Conservation (phyloP, 2,888 invertebrate genomes). For the Antheraea assamensis region DNA sequence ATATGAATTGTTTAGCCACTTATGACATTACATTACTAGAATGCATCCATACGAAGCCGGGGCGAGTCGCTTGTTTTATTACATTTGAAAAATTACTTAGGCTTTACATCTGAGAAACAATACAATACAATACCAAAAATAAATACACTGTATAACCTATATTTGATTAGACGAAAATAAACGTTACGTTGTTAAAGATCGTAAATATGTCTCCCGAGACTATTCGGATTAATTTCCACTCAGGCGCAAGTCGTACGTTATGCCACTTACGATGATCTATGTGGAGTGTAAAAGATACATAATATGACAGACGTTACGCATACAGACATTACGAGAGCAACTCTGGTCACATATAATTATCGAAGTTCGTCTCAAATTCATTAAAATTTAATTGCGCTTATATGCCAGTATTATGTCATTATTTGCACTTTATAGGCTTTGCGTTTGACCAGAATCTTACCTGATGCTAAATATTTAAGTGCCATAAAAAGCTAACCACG, state of each 20-base stretch:
- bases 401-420: too few relatives aligned
- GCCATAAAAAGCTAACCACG: too few relatives aligned
- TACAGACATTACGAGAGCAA: neutral
- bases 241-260: neutral
- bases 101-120: neutral
- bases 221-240: neutral
- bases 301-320: neutral
- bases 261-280: neutral
- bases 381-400: neutral
- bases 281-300: neutral
- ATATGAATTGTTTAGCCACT: too few relatives aligned
- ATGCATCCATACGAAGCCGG: too few relatives aligned
- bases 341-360: neutral
- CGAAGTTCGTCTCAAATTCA: neutral
- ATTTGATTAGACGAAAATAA: slow-evolving; percentile 8
- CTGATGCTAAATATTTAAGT: too few relatives aligned
- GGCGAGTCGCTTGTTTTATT: too few relatives aligned
- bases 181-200: neutral
- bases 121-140: neutral
- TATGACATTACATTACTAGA: too few relatives aligned
- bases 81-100: neutral
- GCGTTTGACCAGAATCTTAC: too few relatives aligned
- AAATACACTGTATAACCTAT: neutral
- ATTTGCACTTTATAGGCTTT: too few relatives aligned
- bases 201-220: slow-evolving; percentile 7